A percentile compares a stretch with the other conserved stretches of the same genome.
Evolutionary conservation across 1,140 invertebrate genomes (phyloP).

Genomic region (Scylla paramamosain): DNA sequence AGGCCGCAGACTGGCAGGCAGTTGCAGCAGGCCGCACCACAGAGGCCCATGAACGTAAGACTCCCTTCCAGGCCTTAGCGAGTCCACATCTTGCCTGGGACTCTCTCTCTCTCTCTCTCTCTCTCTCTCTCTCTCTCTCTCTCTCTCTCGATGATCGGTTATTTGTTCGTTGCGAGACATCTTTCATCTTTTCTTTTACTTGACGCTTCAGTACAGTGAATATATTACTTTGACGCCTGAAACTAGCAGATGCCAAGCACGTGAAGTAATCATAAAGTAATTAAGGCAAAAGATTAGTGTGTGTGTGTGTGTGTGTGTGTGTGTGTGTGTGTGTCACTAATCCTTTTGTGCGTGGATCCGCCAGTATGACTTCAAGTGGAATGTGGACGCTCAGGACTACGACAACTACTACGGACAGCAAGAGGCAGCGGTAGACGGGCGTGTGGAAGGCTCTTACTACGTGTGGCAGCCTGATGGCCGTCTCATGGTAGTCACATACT

Average conservation of each 20-base stretch:
- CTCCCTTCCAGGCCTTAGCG: background rate
- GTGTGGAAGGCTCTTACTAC: conserved; percentile 77
- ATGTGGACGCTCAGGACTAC: conserved; percentile 87
- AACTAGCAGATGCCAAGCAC: no score
- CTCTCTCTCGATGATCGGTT: no score
- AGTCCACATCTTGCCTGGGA: background rate
- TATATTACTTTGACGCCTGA: no score
- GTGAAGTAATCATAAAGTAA: no score
- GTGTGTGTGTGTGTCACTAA: background rate
- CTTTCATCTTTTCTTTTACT: no score
- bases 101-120: no score
- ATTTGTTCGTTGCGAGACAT: no score
- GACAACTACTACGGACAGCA: conserved; percentile 77
- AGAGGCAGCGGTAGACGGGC: conserved; percentile 69
- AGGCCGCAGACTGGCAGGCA: conserved; percentile 55
- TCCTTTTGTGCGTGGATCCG: background rate
- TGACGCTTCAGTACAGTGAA: no score
- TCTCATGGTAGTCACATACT: conserved; percentile 76
- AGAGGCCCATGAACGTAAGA: conserved; percentile 71
- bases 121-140: no score
- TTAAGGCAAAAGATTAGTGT: no score
- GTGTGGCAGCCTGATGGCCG: conserved; percentile 77
- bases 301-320: background rate
- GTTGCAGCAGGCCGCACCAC: conserved; percentile 11
- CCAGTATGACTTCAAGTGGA: conserved; percentile 92